Conservation (phyloP, 2,797 vertebrate genomes). For the Melanotaenia pygmaea region DNA sequence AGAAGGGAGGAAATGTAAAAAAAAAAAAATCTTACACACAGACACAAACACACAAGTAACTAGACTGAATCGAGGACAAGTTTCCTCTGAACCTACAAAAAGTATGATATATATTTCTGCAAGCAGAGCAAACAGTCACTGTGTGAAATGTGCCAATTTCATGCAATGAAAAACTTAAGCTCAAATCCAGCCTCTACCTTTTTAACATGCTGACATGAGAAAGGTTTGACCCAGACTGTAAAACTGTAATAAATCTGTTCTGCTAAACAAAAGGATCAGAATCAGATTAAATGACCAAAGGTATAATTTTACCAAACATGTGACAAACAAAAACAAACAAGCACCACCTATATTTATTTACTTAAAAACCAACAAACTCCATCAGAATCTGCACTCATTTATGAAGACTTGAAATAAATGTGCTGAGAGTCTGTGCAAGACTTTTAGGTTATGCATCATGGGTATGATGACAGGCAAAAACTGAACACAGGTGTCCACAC, state of each 20-base stretch:
- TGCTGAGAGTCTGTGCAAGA: slow-evolving; percentile 19
- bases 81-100: neutral
- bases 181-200: neutral
- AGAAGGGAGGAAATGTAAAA: neutral
- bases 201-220: neutral
- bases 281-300: neutral
- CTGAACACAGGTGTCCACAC: slow-evolving; percentile 56
- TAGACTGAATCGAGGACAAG: neutral
- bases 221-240: neutral
- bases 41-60: neutral
- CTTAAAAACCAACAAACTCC: neutral
- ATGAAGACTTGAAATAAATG: slow-evolving; percentile 1
- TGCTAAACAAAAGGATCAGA: neutral
- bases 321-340: neutral
- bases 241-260: neutral
- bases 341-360: neutral
- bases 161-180: neutral
- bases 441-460: slow-evolving; percentile 29
- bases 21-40: neutral
- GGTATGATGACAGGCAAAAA: slow-evolving; percentile 48
- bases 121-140: neutral
- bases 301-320: neutral
- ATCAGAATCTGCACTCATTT: neutral
- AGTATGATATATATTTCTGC: neutral
- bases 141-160: slow-evolving; percentile 11